phyloP scores from a whole-genome alignment of 2,888 invertebrate species.

The Zaprionus bogoriensis region DNA sequence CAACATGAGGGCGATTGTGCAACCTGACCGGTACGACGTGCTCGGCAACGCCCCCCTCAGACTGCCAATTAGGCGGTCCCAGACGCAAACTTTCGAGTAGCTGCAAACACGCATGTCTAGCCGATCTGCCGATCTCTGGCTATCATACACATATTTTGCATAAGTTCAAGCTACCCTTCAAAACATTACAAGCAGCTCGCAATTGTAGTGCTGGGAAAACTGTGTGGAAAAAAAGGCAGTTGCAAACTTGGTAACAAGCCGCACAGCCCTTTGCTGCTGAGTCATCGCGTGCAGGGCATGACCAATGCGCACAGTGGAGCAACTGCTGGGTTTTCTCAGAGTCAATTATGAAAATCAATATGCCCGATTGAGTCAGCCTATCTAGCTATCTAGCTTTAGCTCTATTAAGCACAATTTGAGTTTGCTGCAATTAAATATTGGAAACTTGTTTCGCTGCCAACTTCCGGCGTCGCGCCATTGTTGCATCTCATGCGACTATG shows the following conservation, averaged over 20 bases:
- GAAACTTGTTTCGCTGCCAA: conserved; percentile 59
- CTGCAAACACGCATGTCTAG: too few species aligned
- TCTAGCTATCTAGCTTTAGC: conserved; percentile 55
- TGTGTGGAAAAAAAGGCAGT: conserved; percentile 23
- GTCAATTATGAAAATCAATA: conserved; percentile 36
- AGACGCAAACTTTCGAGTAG: neutral
- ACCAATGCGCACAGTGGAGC: conserved; percentile 32
- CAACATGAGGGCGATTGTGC: neutral
- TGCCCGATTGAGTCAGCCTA: conserved; percentile 32
- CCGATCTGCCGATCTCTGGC: too few species aligned
- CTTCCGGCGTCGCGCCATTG: conserved; percentile 45
- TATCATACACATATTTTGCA: too few species aligned
- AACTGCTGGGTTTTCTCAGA: conserved; percentile 38
- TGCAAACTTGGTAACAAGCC: conserved; percentile 13
- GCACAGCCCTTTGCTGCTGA: conserved; percentile 42
- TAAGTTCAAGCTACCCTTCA: neutral
- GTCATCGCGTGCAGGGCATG: conserved; percentile 46
- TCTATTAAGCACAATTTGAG: conserved; percentile 70
- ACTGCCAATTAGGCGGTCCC: neutral
- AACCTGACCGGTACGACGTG: neutral
- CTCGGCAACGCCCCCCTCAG: neutral
- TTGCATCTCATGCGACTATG: conserved; percentile 8
- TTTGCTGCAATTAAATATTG: conserved; percentile 67
- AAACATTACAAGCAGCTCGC: too few species aligned
- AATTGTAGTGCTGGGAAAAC: too few species aligned